Base-by-base conservation (phyloP, 2,888 invertebrate species). In the Hyalella azteca region DNA sequence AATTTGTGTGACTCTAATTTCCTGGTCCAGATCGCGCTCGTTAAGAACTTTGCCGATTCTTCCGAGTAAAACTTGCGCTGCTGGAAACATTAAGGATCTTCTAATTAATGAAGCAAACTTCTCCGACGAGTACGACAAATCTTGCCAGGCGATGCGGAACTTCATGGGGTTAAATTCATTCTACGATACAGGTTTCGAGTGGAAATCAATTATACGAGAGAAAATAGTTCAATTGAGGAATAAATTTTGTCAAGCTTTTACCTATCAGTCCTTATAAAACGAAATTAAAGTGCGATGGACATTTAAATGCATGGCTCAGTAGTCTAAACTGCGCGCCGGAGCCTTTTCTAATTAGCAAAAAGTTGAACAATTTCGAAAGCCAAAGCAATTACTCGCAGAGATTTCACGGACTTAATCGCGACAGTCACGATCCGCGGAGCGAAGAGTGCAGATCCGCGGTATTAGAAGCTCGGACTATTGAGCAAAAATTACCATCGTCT, bases 371-470 rank as follows among this genome's bases (percentile, higher is more conserved):
- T 54, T 54, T 54, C 26, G 26, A 22, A 29, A 54, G 26, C 7
- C 54, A 29, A 54, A 54, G 54, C 54, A 54, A 54, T 54, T 54
- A 54, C 54, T 54, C 54, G 54, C 22, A 9, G 54, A 54, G 54
- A 54, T 54, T 29, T 54, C 54, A 13, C 0, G 54, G 54, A 54
- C 29, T 54, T 54, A 54, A 54, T 54, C 54, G 54, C 54, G 54
- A 54, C 54, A 54, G 54, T 54, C 29, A 22, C 54, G 54, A 54
- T 54, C 54, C 54, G 54, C 5, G 22, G 54, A 54, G 54, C 54
- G 54, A 54, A 49, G 54, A 26, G 54, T 1, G 54, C 9, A 54
- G 54, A 22, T 54, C 50, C 54, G 54, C 13, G 54, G 54, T 26
- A 54, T 54, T 54, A 54, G 54, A 26, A 29, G 29, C 54, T 22